Base-by-base conservation (phyloP, 2,888 invertebrate genomes). In the Hermodice carunculata region DNA sequence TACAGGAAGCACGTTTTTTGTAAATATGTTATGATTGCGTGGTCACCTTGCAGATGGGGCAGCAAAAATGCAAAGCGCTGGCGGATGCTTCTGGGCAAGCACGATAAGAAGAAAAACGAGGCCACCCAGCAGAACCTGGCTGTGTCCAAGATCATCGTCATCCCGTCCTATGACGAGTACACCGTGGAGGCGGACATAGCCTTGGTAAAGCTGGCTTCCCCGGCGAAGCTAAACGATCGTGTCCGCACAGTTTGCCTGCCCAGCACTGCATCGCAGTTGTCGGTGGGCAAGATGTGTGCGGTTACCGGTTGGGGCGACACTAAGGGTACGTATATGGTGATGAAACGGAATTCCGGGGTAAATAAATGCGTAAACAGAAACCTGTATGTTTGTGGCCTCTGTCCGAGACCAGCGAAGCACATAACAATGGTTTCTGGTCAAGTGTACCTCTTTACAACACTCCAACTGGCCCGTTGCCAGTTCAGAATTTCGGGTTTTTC, bases 241-340 rank as follows among this genome's bases (percentile, higher is more conserved):
- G 48, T 48, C 24, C 43, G 46, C 17, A 34, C 49, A n/a, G 37
- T 58, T 1, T 49, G 48, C 32, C 22, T 58, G 49, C 46, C 58
- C 1, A 46, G 46, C 37, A 34, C 48, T 3, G 31, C 54, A 26
- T 29, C 29, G 28, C 42, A 42, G 19, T 26, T 42, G 42, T 26
- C 42, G 3, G n/a, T n/a, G n/a, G 22, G 46, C 26, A 22, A 22
- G 28, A n/a, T 14, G 4, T 60, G 60, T 26, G 26, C 40, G 37
- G 51, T 48, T 51, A 49, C 60, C 17, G 60, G 60, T 4, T 60
- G 60, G 60, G 60, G 60, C 32, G 34, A 22, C 17, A 60, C 60
- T 14, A 26, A 60, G 42, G 60, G 60, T 60, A 32, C 4, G 42
- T n/a, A n/a, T n/a, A n/a, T n/a, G n/a, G n/a, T n/a, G n/a, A n/a